Conservation (phyloP, 37 sponge, comb jelly and placozoan species). For the Crambe crambe region DNA sequence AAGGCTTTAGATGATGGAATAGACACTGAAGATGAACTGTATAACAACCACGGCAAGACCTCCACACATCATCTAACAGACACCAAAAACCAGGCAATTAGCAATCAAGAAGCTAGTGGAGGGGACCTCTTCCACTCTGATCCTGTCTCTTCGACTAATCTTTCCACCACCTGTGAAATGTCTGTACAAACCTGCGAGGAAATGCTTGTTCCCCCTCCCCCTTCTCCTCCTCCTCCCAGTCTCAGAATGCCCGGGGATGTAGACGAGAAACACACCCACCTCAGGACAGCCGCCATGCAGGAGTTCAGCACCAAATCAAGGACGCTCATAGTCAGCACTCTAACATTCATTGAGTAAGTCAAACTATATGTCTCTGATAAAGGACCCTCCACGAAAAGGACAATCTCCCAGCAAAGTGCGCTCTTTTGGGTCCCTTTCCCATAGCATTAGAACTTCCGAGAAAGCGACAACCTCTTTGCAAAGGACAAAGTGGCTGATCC, state of each 20-base stretch:
- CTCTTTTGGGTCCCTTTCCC: too few relatives aligned
- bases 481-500: too few relatives aligned
- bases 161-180: not conserved
- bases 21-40: not conserved
- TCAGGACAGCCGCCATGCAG: not conserved
- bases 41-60: not conserved
- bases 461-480: too few relatives aligned
- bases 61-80: not conserved
- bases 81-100: not conserved
- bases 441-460: too few relatives aligned
- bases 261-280: not conserved
- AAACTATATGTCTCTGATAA: too few relatives aligned
- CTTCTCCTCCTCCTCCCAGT: not conserved
- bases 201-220: not conserved
- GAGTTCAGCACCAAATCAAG: not conserved
- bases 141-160: not conserved
- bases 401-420: too few relatives aligned
- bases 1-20: not conserved
- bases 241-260: not conserved
- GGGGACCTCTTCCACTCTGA: too few relatives aligned
- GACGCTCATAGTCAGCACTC: not conserved
- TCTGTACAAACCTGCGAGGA: not conserved
- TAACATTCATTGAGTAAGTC: not conserved
- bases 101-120: too few relatives aligned
- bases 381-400: too few relatives aligned